Evolutionary conservation across 1,140 invertebrate species (phyloP), one percentile per base, ranked within the genome.

Genomic region (Homalodisca vitripennis): DNA sequence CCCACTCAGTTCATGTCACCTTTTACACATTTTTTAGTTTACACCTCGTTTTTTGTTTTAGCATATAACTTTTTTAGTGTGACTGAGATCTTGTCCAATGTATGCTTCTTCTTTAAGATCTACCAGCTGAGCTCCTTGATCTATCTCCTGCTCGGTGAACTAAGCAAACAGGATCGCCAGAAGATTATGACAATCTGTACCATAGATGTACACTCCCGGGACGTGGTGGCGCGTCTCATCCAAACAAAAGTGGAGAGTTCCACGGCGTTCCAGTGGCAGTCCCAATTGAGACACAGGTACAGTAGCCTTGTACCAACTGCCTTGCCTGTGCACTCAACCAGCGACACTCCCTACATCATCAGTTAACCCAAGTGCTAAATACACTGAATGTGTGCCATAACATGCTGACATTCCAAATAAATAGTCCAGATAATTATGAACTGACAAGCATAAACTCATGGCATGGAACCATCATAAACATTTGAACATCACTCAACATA

Each of bases 131-230:
- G 94, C 79, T 90, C 91, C 26, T 82, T 98, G 55, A 98, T 98
- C 75, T 88, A 89, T 13, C 82, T 97, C 71, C 80, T 98, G 63
- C 84, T 98, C 57, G 95, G 95, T 30, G 93, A 97, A 76, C 82
- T 98, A 31, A 90, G 85, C 27, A 90, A 91, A 77, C 91, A 93
- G 78, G 93, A 98, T 79, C 85, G 97, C 47, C 96, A 98, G 80
- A 98, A 98, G 82, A 94, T 98, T 70, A 98, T 98, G 95, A 98
- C 97, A 0, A 95, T 98, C 77, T 98, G 96, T 80, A 98, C 96
- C 1, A 97, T 98, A 78, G 97, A 98, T 80, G 96, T 94, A 0
- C 92, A 94, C 80, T 95, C 94, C 0, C 86, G 97, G 80, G 95
- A 98, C 81, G 94, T 98, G 34, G 94, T 98, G 1, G 86, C 87